Evolutionary conservation across 53 echinoderm and acorn worm genomes (phyloP).

Genomic region (Holothuria leucospilota): DNA sequence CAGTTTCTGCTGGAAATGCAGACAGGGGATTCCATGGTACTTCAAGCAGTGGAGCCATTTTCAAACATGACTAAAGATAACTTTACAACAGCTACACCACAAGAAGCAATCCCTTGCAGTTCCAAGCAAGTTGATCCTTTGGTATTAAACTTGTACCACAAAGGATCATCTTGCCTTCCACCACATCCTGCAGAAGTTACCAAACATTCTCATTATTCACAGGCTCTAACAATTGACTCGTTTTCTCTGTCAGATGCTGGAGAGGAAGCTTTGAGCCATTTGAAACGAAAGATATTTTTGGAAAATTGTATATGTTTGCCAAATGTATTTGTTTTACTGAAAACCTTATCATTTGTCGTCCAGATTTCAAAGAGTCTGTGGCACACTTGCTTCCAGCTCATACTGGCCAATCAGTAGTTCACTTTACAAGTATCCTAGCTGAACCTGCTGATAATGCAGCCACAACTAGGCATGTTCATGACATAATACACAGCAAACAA

Average conservation of each 20-base stretch:
- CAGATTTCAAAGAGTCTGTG: neutral
- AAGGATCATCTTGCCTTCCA: no score
- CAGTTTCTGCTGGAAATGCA: conserved; percentile 8
- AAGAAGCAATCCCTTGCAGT: no score
- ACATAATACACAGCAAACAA: no score
- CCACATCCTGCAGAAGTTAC: neutral
- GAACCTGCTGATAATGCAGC: conserved; percentile 11
- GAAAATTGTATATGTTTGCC: no score
- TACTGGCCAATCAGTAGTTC: neutral
- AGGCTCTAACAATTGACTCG: neutral
- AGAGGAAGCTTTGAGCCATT: no score
- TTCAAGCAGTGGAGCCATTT: conserved; percentile 1
- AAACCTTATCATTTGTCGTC: no score
- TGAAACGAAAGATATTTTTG: no score
- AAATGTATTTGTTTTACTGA: no score
- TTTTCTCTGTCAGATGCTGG: conserved; percentile 8
- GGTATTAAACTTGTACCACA: no score
- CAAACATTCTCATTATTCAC: neutral
- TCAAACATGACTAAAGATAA: neutral
- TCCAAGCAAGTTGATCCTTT: no score
- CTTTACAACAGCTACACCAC: neutral
- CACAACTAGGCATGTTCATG: conserved; percentile 13
- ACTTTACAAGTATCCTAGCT: neutral
- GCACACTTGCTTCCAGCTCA: neutral
- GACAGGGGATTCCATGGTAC: neutral